These are phyloP conservation scores for Anguilla obscura DNA, from an alignment of 2,797 vertebrate species.

Conservation along the genomic window DNA sequence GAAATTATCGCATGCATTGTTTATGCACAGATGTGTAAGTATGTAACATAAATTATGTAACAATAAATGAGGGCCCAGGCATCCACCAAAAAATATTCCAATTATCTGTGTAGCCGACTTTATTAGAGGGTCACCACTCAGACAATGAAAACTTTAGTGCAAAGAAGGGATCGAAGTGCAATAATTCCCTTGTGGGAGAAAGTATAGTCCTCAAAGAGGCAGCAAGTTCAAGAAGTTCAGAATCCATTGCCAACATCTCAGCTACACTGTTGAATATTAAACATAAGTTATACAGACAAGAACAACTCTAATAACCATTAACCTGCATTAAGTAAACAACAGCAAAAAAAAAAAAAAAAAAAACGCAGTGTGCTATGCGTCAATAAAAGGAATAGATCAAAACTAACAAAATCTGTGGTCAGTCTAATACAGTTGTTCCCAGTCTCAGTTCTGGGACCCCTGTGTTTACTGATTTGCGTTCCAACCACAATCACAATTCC, in stretches of 20 bases:
- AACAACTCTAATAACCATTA: background rate
- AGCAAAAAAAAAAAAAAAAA: no score
- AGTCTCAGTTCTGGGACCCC: no score
- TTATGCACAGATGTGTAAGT: background rate
- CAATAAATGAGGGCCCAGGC: background rate
- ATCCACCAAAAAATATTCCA: background rate
- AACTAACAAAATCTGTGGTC: no score
- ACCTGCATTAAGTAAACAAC: no score
- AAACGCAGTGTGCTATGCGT: no score
- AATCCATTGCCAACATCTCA: background rate
- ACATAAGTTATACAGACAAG: background rate
- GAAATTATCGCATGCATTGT: background rate
- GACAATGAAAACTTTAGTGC: background rate
- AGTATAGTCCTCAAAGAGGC: background rate
- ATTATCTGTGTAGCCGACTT: background rate
- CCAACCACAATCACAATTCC: no score
- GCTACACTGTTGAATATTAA: conserved; percentile 3
- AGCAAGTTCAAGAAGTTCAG: background rate
- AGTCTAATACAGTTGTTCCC: no score
- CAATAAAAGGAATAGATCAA: no score
- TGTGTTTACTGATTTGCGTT: no score
- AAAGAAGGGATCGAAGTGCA: background rate
- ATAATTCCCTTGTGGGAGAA: background rate
- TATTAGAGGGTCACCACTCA: background rate
- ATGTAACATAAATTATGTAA: background rate